Percentiles rank a stretch among this genome's conserved stretches.
Conservation (phyloP, 2,888 invertebrate genomes). For the Uropetala carovei region DNA sequence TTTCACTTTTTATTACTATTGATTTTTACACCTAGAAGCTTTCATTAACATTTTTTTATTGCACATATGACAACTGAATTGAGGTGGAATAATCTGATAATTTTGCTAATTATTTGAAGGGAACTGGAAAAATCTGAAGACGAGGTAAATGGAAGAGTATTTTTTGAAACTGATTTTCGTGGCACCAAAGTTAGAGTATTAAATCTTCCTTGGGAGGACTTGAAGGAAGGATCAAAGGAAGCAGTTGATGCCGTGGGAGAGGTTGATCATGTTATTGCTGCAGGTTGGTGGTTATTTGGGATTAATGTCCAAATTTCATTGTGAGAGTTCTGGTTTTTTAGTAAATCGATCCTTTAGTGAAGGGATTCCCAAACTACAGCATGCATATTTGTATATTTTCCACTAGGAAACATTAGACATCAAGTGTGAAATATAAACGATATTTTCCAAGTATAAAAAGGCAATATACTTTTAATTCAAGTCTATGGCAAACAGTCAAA, state of each 20-base stretch:
- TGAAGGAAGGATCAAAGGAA: conserved; percentile 3
- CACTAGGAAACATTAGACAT: too few species aligned
- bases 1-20: too few species aligned
- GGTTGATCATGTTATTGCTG: conserved; percentile 32
- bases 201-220: conserved; percentile 22
- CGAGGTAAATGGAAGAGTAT: not conserved
- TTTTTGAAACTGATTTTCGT: not conserved
- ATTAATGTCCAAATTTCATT: too few species aligned
- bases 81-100: not conserved
- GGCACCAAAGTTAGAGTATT: conserved; percentile 26
- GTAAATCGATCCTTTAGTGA: not conserved
- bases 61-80: too few species aligned
- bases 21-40: too few species aligned
- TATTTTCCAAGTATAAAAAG: too few species aligned
- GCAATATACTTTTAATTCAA: not conserved
- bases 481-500: not conserved
- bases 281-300: conserved; percentile 10
- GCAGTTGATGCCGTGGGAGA: not conserved
- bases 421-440: too few species aligned
- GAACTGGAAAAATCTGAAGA: not conserved
- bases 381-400: not conserved
- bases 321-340: not conserved
- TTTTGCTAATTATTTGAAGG: not conserved
- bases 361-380: not conserved
- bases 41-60: too few species aligned